Percentiles rank a stretch among this genome's conserved stretches.
phyloP scores from a whole-genome alignment of 2,888 invertebrate genomes.

The Argyra leucocephala region DNA sequence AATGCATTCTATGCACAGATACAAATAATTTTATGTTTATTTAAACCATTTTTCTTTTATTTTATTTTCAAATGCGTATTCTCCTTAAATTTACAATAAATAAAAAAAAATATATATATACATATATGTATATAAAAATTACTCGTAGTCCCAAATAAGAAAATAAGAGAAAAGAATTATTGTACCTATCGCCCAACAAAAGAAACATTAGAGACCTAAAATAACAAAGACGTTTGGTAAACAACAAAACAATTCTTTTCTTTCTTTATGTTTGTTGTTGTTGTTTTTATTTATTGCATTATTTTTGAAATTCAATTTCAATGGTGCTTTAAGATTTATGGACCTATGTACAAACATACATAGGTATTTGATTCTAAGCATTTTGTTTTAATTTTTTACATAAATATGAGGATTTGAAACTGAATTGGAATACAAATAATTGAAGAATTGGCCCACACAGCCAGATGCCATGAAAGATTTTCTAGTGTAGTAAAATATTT shows the following conservation, averaged over 20 bases:
- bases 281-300: background rate
- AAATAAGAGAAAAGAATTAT: too few species aligned
- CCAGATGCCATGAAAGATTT: too few species aligned
- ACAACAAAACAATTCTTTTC: background rate
- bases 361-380: too few species aligned
- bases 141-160: too few species aligned
- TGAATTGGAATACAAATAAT: too few species aligned
- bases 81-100: background rate
- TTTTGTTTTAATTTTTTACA: too few species aligned
- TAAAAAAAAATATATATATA: too few species aligned
- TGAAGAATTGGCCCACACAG: too few species aligned
- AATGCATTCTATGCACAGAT: background rate
- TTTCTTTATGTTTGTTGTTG: background rate
- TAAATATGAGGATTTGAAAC: too few species aligned
- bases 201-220: background rate
- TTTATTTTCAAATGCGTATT: background rate
- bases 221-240: background rate
- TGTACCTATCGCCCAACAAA: background rate
- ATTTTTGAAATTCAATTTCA: background rate
- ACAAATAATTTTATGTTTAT: slow-evolving; percentile 1
- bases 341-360: too few species aligned
- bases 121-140: too few species aligned
- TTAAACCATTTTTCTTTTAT: slow-evolving; percentile 1
- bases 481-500: too few species aligned
- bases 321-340: background rate